Evolutionary conservation across 2,888 invertebrate genomes (phyloP).

Genomic region (Drosophila leonis): DNA sequence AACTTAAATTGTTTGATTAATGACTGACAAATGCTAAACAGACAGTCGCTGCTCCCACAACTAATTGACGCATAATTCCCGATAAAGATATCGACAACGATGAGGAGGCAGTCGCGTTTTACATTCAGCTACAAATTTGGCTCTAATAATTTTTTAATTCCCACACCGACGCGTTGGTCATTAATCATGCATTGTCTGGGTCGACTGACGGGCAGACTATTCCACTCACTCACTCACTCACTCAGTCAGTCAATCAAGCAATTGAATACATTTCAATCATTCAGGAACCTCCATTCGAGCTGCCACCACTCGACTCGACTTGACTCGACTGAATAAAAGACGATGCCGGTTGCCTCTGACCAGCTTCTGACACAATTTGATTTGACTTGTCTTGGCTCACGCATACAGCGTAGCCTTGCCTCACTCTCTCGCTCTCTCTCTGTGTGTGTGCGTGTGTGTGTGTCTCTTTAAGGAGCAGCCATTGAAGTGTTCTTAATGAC

Average conservation of each 20-base stretch:
- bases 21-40: slow-evolving; percentile 70
- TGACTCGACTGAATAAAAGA: slow-evolving; percentile 11
- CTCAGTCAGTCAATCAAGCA: slow-evolving; percentile 71
- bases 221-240: slow-evolving; percentile 40
- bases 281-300: slow-evolving; percentile 12
- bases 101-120: slow-evolving; percentile 32
- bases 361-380: slow-evolving; percentile 57
- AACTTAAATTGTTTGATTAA: slow-evolving; percentile 79
- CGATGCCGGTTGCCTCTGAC: slow-evolving; percentile 22
- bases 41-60: slow-evolving; percentile 42
- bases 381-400: slow-evolving; percentile 57
- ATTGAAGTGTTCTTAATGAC: slow-evolving; percentile 48
- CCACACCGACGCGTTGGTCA: slow-evolving; percentile 49
- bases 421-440: neutral
- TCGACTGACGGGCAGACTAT: neutral
- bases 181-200: slow-evolving; percentile 72
- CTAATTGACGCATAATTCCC: slow-evolving; percentile 71
- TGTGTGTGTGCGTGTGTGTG: slow-evolving; percentile 7
- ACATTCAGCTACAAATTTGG: slow-evolving; percentile 47
- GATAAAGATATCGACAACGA: slow-evolving; percentile 38
- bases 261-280: slow-evolving; percentile 81
- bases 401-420: neutral
- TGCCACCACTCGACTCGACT: neutral
- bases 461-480: slow-evolving; percentile 8
- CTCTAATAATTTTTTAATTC: slow-evolving; percentile 77